Evolutionary conservation across 2,888 invertebrate species (phyloP), one percentile per base, ranked within the genome.

Genomic region (Hypselothyrea guttata): DNA sequence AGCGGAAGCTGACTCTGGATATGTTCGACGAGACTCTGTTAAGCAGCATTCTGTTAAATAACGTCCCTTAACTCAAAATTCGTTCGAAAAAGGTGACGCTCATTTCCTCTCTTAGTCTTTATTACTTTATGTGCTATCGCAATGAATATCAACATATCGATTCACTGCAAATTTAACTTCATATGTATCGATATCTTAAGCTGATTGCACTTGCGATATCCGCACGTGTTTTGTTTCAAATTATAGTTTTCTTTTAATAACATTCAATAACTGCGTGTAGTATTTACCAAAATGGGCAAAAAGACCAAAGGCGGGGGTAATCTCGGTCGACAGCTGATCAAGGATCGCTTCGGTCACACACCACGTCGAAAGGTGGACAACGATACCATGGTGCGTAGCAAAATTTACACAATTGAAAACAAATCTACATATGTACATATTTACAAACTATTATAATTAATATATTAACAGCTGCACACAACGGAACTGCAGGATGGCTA

Each of bases 401-500:
- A 22, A 2, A 22, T 22, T 22, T 22, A 28, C 28, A 28, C 28
- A 28, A 7, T 8, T 9, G 7, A 7, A 9, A 1, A 28, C 28
- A 28, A 3, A 22, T 22, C 4, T 28, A 28, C 7, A 8, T 9
- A 9, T 28, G 28, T 8, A 28, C 9, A 1, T 30, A 16, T 37
- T 28, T 8, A 42, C 40, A 49, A 18, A 22, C 15, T 15, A 30
- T 11, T 15, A 9, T 4, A n/a, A n/a, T n/a, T n/a, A n/a, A n/a
- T 11, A 18, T 13, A 30, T 28, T 16, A 30, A 1, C 9, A 89
- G 89, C 90, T 97, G 4, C 97, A 97, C 83, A 96, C 96, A 2
- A 94, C 95, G 15, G 97, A 97, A 86, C 90, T 98, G 1, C 93
- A 95, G 74, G 98, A 98, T 91, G 97, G 97, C 2, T 96, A 94